A percentile compares a stretch with the other conserved stretches of the same genome.
Conservation (phyloP, 2,888 invertebrate genomes). For the Drosophila neutralis region DNA sequence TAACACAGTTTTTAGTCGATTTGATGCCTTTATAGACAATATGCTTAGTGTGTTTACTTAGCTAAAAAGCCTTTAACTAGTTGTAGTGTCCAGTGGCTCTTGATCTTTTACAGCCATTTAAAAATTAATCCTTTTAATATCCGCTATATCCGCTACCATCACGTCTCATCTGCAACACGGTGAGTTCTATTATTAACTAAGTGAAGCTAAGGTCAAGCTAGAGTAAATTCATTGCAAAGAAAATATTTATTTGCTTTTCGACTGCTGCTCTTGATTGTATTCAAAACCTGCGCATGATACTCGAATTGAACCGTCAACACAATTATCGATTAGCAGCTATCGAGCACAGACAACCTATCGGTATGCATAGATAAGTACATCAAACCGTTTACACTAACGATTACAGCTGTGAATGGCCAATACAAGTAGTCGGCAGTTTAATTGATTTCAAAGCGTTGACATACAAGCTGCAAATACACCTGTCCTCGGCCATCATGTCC, state of each 20-base stretch:
- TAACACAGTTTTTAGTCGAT: not conserved
- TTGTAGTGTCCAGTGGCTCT: not conserved
- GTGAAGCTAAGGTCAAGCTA: not conserved
- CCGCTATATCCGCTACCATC: not conserved
- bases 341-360: constrained; percentile 15
- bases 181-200: not conserved
- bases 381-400: not conserved
- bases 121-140: not conserved
- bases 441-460: constrained; percentile 1
- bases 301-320: constrained; percentile 17
- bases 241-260: not conserved
- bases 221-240: not conserved
- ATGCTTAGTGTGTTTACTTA: not conserved
- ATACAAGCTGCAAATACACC: not conserved
- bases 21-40: not conserved
- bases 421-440: not conserved
- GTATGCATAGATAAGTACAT: constrained; percentile 7
- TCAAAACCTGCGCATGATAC: not conserved
- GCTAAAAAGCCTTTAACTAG: not conserved
- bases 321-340: constrained; percentile 17
- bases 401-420: constrained; percentile 18
- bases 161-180: not conserved
- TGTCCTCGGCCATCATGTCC: constrained; percentile 42
- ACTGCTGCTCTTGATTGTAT: not conserved
- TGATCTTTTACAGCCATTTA: not conserved